Conservation (phyloP, 2,797 vertebrate species). For the Cirrhinus mrigala region DNA sequence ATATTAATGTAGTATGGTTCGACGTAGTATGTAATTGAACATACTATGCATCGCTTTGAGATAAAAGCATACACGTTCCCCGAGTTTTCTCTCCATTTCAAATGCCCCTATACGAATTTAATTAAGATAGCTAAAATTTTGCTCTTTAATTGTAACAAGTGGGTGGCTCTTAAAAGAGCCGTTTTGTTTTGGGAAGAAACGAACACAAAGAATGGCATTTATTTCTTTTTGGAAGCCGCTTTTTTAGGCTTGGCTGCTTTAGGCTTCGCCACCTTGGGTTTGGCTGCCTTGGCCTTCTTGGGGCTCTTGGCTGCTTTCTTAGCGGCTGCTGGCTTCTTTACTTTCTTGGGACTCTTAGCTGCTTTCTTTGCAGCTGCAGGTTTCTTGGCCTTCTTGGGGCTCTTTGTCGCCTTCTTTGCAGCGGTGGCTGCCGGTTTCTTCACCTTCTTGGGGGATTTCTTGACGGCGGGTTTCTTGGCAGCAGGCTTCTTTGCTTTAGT, state of each 20-base stretch:
- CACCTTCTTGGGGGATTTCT: slow-evolving; percentile 52
- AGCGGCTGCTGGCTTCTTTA: slow-evolving; percentile 50
- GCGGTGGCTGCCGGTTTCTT: slow-evolving; percentile 54
- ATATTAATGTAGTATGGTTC: too few species aligned
- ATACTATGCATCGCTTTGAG: too few species aligned
- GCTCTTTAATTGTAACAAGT: background rate
- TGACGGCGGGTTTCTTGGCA: slow-evolving; percentile 54
- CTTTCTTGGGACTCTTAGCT: slow-evolving; percentile 60
- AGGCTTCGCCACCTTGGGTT: slow-evolving; percentile 59
- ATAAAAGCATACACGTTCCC: background rate
- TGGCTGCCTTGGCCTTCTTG: slow-evolving; percentile 63
- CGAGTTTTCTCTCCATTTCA: too few species aligned
- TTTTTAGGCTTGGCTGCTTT: slow-evolving; percentile 55
- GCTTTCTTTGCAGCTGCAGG: background rate
- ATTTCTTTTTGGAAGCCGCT: slow-evolving; percentile 47
- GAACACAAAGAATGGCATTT: background rate
- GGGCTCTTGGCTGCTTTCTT: slow-evolving; percentile 68
- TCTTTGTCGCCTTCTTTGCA: slow-evolving; percentile 47
- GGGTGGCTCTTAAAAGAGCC: slow-evolving; percentile 59
- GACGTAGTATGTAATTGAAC: too few species aligned
- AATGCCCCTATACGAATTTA: too few species aligned
- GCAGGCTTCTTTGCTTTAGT: slow-evolving; percentile 57
- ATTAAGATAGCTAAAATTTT: fast-evolving
- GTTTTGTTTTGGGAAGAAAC: background rate
- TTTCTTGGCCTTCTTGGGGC: slow-evolving; percentile 64